Base-by-base conservation (phyloP, 2,888 invertebrate genomes). In the Catotricha subobsoleta region DNA sequence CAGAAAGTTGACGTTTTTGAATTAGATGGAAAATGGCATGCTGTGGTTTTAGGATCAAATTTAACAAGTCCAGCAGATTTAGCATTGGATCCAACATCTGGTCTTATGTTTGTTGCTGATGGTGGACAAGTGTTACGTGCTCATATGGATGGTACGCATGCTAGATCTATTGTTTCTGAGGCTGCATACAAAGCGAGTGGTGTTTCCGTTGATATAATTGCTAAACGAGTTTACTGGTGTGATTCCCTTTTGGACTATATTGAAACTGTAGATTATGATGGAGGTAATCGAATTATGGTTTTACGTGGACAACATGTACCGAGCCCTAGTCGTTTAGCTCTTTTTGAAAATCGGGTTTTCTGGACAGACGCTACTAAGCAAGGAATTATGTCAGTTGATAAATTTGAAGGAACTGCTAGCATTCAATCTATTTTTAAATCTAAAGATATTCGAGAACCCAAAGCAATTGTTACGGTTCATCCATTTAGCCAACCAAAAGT, bases 1-100 rank as follows among this genome's bases (percentile, higher is more conserved):
- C 87, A 91, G 59, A 90, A 88, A 66, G 80, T 98, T 43, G 94
- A 94, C 57, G 81, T 97, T 1, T 87, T 92, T 56, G 90, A 91
- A 58, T 65, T 92, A 49, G 80, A 79, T 50, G 87, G 84, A 0
- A 71, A 79, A 41, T 79, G 78, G 67, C 88, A 95, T 57, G 90
- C 90, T 0, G 84, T 95, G 10, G 87, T 88, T 0, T 66, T 97
- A 1, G 86, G 87, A 15, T 83, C 87, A 38, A 92, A 94, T 57
- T 67, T 97, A 6, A 90, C 90, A 21, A 80, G 76, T 48, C 95
- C 95, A 0, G 74, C 82, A 0, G 94, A 95, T 57, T 71, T 98
- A 41, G 92, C 88, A 0, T 64, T 98, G 13, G 97, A 98, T 61
- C 94, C 97, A 1, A 80, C 82, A 0, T 67, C 79, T 1, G 97